phyloP scores from a whole-genome alignment of 1,140 invertebrate species.

The Oppia nitens region DNA sequence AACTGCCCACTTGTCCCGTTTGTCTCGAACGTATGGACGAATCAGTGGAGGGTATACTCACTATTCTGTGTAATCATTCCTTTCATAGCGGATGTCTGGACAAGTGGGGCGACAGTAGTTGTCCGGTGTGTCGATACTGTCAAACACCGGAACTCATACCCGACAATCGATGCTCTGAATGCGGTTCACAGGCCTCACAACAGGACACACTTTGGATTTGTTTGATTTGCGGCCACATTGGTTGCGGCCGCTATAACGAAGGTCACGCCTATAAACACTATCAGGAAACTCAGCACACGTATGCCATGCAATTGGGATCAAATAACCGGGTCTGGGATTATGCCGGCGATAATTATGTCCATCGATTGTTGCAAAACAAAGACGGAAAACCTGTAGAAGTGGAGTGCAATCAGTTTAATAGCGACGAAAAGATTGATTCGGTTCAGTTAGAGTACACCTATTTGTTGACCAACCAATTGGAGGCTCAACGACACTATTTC shows the following conservation, averaged over 20 bases:
- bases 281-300: conserved; percentile 84
- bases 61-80: conserved; percentile 94
- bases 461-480: conserved; percentile 86
- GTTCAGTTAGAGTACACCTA: conserved; percentile 62
- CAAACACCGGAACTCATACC: conserved; percentile 79
- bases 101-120: conserved; percentile 57
- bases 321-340: conserved; percentile 96
- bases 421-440: conserved; percentile 23
- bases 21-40: conserved; percentile 89
- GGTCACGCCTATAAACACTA: conserved; percentile 71
- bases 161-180: conserved; percentile 66
- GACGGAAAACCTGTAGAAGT: conserved; percentile 90
- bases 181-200: conserved; percentile 39
- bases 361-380: conserved; percentile 87
- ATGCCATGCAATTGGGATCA: conserved; percentile 77
- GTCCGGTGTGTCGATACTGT: conserved; percentile 55
- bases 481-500: conserved; percentile 80
- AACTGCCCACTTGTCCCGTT: conserved; percentile 93
- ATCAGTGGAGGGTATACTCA: conserved; percentile 88
- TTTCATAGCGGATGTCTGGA: conserved; percentile 88
- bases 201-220: conserved; percentile 72
- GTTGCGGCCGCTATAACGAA: conserved; percentile 68
- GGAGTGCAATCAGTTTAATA: conserved; percentile 17
- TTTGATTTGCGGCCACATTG: conserved; percentile 92
- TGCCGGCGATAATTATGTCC: conserved; percentile 91